Conservation (phyloP, 2,888 invertebrate species). For the Pherbina coryleti region DNA sequence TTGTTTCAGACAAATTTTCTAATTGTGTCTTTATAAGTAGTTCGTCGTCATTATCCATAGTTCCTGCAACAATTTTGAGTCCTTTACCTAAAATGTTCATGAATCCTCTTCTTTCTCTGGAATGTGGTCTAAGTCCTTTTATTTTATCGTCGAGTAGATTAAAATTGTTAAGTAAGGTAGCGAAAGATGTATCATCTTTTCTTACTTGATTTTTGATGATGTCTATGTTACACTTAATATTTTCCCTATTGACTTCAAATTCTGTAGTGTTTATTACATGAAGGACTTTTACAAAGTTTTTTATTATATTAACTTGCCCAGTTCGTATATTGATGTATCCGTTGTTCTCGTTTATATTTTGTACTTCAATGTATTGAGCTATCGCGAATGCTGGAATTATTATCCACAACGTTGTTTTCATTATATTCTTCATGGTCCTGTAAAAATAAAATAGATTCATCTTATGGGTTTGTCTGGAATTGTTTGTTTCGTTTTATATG, state of each 20-base stretch:
- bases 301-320: conserved; percentile 12
- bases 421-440: neutral
- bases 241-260: conserved; percentile 26
- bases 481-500: neutral
- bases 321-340: conserved; percentile 22
- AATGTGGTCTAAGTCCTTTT: conserved; percentile 26
- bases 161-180: no score
- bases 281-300: conserved; percentile 29
- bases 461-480: neutral
- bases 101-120: conserved; percentile 39
- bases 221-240: conserved; percentile 18
- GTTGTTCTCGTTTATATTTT: conserved; percentile 23
- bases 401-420: neutral
- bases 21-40: neutral
- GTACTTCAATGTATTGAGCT: conserved; percentile 3
- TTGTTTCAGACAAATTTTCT: conserved; percentile 9
- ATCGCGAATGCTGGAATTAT: neutral
- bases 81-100: conserved; percentile 36
- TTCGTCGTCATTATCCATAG: conserved; percentile 45
- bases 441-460: neutral
- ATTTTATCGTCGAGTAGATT: no score
- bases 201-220: neutral
- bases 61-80: conserved; percentile 41
- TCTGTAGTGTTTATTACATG: conserved; percentile 43
- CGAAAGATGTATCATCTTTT: neutral